Evolutionary conservation across 2,797 vertebrate species (phyloP).

Genomic region (Decapterus maruadsi): DNA sequence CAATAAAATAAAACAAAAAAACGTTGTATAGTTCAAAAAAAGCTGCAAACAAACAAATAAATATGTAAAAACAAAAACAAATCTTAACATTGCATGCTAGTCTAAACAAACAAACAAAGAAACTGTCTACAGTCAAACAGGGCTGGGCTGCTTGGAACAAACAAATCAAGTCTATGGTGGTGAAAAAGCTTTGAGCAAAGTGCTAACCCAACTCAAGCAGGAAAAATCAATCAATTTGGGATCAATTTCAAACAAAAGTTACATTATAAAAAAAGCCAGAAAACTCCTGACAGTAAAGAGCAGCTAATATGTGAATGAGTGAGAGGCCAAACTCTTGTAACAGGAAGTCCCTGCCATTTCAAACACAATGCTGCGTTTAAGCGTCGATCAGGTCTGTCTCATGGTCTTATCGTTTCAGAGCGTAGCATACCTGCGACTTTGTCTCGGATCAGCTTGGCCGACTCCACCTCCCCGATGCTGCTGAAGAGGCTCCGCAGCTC

Average conservation of each 20-base stretch:
- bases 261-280: slow-evolving; percentile 37
- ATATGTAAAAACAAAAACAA: slow-evolving; percentile 85
- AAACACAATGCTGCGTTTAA: slow-evolving; percentile 25
- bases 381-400: slow-evolving; percentile 17
- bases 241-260: slow-evolving; percentile 44
- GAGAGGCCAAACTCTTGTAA: slow-evolving; percentile 26
- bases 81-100: slow-evolving; percentile 83
- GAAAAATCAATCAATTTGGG: slow-evolving; percentile 32
- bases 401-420: slow-evolving; percentile 31
- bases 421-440: slow-evolving; percentile 94
- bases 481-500: slow-evolving; percentile 97
- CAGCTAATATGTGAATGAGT: slow-evolving; percentile 9
- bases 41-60: slow-evolving; percentile 82
- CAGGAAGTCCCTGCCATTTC: slow-evolving; percentile 44
- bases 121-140: slow-evolving; percentile 63
- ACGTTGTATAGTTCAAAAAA: slow-evolving; percentile 84
- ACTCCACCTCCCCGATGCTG: slow-evolving; percentile 98
- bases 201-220: slow-evolving; percentile 38
- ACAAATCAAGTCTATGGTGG: slow-evolving; percentile 56
- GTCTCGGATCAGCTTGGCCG: slow-evolving; percentile 97
- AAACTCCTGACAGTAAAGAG: slow-evolving; percentile 21
- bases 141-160: slow-evolving; percentile 53
- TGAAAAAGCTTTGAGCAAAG: slow-evolving; percentile 49
- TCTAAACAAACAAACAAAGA: slow-evolving; percentile 74
- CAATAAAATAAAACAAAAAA: slow-evolving; percentile 88